Conservation (phyloP, 2,113 vertebrate genomes). For the Nansenia antarctica region DNA sequence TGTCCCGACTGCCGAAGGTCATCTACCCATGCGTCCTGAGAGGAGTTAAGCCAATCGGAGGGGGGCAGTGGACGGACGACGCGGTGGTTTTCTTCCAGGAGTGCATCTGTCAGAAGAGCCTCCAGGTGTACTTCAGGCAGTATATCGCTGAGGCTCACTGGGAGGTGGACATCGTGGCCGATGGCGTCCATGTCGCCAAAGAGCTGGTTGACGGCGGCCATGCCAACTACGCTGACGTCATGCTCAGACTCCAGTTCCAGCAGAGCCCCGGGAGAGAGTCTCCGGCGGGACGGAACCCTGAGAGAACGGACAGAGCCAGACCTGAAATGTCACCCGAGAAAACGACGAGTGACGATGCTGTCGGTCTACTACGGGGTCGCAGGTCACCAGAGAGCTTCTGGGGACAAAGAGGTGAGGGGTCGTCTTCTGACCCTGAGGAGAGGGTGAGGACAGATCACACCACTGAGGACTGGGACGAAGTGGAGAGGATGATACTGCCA, state of each 20-base stretch:
- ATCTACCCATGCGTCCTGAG: conserved; percentile 76
- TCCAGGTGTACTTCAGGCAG: conserved; percentile 78
- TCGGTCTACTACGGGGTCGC: no score
- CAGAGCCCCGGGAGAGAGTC: background rate
- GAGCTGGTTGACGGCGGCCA: conserved; percentile 67
- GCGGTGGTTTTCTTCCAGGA: conserved; percentile 73
- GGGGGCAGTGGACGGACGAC: conserved; percentile 77
- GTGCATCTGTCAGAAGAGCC: conserved; percentile 67
- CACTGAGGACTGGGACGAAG: background rate
- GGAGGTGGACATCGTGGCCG: conserved; percentile 65
- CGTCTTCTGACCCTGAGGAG: no score
- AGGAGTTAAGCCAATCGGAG: conserved; percentile 69
- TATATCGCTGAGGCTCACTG: conserved; percentile 54
- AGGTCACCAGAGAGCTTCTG: no score
- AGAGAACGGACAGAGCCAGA: background rate
- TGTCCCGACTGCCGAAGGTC: conserved; percentile 72
- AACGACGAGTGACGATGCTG: background rate
- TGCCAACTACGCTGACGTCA: conserved; percentile 55
- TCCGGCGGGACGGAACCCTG: no score
- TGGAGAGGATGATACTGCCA: background rate
- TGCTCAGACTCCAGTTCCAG: conserved; percentile 57
- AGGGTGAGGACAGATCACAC: background rate
- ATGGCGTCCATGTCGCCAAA: conserved; percentile 59
- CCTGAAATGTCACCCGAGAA: background rate
- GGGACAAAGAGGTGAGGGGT: background rate